Percentiles rank a stretch among this genome's conserved stretches.
phyloP scores from a whole-genome alignment of 1,140 invertebrate genomes.

The Akabosia matsudoensis region DNA sequence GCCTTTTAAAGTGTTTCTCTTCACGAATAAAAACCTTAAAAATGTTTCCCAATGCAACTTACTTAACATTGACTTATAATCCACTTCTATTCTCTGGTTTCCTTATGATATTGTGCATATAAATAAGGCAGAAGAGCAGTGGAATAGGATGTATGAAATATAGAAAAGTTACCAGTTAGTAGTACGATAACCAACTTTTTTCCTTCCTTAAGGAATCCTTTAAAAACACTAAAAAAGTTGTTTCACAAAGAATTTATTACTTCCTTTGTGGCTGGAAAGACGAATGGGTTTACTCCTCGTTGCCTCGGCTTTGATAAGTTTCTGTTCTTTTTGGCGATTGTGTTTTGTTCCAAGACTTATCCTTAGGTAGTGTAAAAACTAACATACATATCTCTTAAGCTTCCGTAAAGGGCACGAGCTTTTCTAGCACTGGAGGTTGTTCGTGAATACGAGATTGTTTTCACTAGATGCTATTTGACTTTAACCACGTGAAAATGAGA shows the following conservation, averaged over 20 bases:
- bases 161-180: slow-evolving; percentile 13
- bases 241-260: slow-evolving; percentile 25
- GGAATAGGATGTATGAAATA: not conserved
- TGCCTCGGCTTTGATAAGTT: slow-evolving; percentile 9
- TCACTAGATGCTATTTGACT: no score
- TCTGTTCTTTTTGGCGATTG: not conserved
- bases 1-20: not conserved
- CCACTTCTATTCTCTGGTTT: no score
- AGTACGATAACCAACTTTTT: slow-evolving; percentile 4
- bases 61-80: not conserved
- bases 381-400: no score
- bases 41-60: no score
- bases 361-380: no score
- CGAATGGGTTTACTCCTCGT: slow-evolving; percentile 18
- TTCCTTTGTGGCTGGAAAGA: slow-evolving; percentile 24
- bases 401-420: no score
- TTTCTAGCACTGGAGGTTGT: no score
- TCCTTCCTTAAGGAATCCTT: slow-evolving; percentile 20
- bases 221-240: slow-evolving; percentile 25
- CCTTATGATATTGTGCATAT: not conserved
- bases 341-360: not conserved
- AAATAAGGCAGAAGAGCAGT: not conserved
- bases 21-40: no score
- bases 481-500: no score
- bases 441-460: no score